Evolutionary conservation across 2,113 vertebrate species (phyloP).

Genomic region (Pterocles burchelli): DNA sequence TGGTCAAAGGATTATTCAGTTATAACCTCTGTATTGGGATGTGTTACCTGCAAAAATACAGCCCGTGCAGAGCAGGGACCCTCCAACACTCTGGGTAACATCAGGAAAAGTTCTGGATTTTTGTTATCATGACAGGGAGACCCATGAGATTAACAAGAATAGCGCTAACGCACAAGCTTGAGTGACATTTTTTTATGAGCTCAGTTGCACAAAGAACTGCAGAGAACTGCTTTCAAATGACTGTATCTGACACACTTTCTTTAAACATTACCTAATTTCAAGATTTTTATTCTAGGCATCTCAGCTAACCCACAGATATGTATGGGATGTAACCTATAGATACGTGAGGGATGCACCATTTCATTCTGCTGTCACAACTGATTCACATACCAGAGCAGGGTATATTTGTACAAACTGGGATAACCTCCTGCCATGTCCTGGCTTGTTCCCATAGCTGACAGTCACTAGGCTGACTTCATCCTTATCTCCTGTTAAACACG

Average conservation of each 20-base stretch:
- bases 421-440: conserved; percentile 52
- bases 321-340: neutral
- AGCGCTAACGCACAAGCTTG: conserved; percentile 31
- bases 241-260: conserved; percentile 2
- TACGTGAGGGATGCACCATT: neutral
- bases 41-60: neutral
- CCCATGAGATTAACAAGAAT: conserved; percentile 41
- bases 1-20: neutral
- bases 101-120: neutral
- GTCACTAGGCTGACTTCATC: conserved; percentile 13
- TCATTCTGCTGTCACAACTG: conserved; percentile 27
- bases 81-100: neutral
- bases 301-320: neutral
- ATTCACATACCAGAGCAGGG: conserved; percentile 30
- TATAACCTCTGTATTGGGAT: neutral
- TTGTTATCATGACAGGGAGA: neutral
- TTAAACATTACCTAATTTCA: conserved; percentile 2
- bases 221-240: conserved; percentile 7
- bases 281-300: conserved; percentile 13
- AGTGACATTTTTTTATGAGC: conserved; percentile 37
- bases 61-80: neutral
- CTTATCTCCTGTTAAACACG: conserved; percentile 63
- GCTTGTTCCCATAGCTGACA: conserved; percentile 57
- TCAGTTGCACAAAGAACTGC: conserved; percentile 20
- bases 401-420: conserved; percentile 57